These are phyloP conservation scores for Pampus argenteus DNA, from an alignment of 2,797 vertebrate genomes.

Conservation along the genomic window DNA sequence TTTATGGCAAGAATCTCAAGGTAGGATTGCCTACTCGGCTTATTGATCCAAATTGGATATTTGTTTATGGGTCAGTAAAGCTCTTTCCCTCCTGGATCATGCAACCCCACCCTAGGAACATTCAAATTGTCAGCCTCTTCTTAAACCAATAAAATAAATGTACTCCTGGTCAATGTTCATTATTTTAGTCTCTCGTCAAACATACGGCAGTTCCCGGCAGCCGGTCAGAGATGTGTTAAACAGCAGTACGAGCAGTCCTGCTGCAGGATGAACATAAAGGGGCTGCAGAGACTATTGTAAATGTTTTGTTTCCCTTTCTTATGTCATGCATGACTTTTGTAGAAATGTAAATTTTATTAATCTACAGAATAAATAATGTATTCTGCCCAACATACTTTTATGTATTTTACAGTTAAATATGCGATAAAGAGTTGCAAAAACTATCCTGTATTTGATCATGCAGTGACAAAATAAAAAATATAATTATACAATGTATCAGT, in stretches of 20 bases:
- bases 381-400: not conserved
- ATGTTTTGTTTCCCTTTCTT: not conserved
- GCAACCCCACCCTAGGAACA: conserved; percentile 35
- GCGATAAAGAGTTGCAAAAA: not conserved
- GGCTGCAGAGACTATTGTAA: not conserved
- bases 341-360: not conserved
- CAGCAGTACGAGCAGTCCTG: not conserved
- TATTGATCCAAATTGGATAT: conserved; percentile 83
- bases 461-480: too few relatives aligned
- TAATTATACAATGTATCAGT: not conserved
- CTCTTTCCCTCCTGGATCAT: conserved; percentile 50
- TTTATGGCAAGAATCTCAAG: conserved; percentile 77
- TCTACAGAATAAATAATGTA: not conserved
- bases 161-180: conserved; percentile 36
- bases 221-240: conserved; percentile 15
- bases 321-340: not conserved
- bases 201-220: conserved; percentile 12
- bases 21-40: conserved; percentile 67
- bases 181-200: conserved; percentile 43
- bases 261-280: conserved; percentile 3
- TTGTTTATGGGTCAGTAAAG: conserved; percentile 83
- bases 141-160: conserved; percentile 58
- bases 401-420: not conserved
- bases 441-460: not conserved
- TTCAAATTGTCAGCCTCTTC: conserved; percentile 52